phyloP scores from a whole-genome alignment of 2,797 vertebrate species.

The Acipenser transmontanus region DNA sequence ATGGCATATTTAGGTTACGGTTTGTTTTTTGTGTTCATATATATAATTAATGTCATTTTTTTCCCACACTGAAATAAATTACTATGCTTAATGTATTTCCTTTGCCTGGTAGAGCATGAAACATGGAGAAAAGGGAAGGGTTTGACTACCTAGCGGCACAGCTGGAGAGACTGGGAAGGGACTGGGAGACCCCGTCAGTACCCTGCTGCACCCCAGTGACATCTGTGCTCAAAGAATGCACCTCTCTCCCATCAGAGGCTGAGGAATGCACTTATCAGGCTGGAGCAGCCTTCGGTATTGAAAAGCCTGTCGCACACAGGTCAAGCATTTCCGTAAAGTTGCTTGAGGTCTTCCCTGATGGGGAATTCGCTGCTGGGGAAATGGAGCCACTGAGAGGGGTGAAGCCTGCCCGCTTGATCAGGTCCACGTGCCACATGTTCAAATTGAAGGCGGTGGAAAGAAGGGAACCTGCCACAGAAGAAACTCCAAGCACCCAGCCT shows the following conservation, averaged over 20 bases:
- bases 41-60: too few species aligned
- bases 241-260: neutral
- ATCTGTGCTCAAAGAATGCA: neutral
- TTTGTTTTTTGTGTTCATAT: too few species aligned
- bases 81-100: neutral
- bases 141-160: neutral
- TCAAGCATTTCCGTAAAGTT: neutral
- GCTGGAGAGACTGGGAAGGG: neutral
- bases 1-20: too few species aligned
- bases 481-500: neutral
- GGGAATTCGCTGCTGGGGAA: neutral
- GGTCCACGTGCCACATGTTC: neutral
- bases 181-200: neutral
- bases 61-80: too few species aligned
- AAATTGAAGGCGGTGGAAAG: neutral
- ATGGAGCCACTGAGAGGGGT: neutral
- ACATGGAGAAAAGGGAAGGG: neutral
- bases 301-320: neutral
- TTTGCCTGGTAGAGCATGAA: neutral
- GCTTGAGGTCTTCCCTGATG: neutral
- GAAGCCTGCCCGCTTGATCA: neutral
- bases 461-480: neutral
- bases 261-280: neutral
- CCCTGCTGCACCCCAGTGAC: slow-evolving; percentile 6
- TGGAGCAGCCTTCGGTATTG: neutral